Conservation (phyloP, 2,888 invertebrate species). For the Pseudanteris insignis region DNA sequence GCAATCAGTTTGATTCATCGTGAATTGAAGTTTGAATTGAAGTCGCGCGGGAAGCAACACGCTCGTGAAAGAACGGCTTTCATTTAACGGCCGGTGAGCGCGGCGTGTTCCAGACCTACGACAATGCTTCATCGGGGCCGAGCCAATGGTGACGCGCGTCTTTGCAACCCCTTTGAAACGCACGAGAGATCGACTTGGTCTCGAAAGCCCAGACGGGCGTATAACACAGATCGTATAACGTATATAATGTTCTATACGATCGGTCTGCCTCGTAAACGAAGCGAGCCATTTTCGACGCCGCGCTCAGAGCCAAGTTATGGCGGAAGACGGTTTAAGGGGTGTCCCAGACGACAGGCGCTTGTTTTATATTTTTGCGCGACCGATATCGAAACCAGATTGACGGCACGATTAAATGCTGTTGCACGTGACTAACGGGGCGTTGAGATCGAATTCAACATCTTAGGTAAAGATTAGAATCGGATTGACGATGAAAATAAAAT, state of each 20-base stretch:
- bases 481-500: no score
- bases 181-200: conserved; percentile 29
- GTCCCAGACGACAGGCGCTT: conserved; percentile 4
- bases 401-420: no score
- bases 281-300: conserved; percentile 41
- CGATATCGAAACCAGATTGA: conserved; percentile 1
- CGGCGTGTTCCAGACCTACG: conserved; percentile 41
- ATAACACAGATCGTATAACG: conserved; percentile 55
- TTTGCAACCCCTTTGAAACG: conserved; percentile 39
- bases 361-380: conserved; percentile 9
- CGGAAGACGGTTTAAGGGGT: conserved; percentile 29
- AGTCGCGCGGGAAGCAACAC: not conserved
- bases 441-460: no score
- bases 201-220: conserved; percentile 51
- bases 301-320: conserved; percentile 22
- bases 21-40: not conserved
- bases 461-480: no score
- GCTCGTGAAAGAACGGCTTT: conserved; percentile 36
- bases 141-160: conserved; percentile 37
- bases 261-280: conserved; percentile 61
- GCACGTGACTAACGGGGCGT: no score
- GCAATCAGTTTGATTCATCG: no score
- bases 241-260: conserved; percentile 60
- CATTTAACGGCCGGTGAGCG: conserved; percentile 24
- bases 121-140: conserved; percentile 38